These are phyloP conservation scores for Sebastes minor DNA, from an alignment of 2,797 vertebrate species.

Conservation along the genomic window DNA sequence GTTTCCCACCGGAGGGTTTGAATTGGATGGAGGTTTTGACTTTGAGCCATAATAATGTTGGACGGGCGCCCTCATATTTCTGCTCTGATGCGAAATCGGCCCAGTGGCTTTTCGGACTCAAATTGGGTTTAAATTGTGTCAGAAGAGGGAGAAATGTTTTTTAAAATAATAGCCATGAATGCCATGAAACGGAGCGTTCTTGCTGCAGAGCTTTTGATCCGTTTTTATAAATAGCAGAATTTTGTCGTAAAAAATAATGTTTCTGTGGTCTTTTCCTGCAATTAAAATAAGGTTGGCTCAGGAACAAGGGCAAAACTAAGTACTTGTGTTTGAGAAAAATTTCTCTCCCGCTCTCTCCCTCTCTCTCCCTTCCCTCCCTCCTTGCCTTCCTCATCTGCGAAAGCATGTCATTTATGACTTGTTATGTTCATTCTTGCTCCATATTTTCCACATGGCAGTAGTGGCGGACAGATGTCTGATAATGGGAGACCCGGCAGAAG, in stretches of 20 bases:
- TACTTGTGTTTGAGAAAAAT: slow-evolving; percentile 64
- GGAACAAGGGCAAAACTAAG: slow-evolving; percentile 75
- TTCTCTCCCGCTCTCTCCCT: slow-evolving; percentile 27
- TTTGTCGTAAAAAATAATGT: slow-evolving; percentile 79
- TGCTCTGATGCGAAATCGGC: slow-evolving; percentile 64
- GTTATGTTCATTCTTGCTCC: slow-evolving; percentile 67
- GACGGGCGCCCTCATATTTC: slow-evolving; percentile 63
- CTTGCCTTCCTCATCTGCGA: slow-evolving; percentile 47
- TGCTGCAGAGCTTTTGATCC: slow-evolving; percentile 72
- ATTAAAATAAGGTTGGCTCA: slow-evolving; percentile 78
- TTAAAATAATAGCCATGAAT: slow-evolving; percentile 66
- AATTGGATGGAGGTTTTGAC: slow-evolving; percentile 55
- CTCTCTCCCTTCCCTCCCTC: not conserved
- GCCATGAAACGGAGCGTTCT: slow-evolving; percentile 67
- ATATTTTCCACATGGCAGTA: slow-evolving; percentile 51
- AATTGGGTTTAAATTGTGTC: slow-evolving; percentile 72
- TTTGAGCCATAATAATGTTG: slow-evolving; percentile 60
- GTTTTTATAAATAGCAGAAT: slow-evolving; percentile 80
- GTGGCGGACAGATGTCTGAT: slow-evolving; percentile 64
- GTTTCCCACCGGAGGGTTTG: slow-evolving; percentile 46
- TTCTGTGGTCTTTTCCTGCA: slow-evolving; percentile 78
- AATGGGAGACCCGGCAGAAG: slow-evolving; percentile 46
- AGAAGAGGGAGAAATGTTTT: slow-evolving; percentile 66
- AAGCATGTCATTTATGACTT: slow-evolving; percentile 78
- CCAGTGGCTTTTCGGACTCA: slow-evolving; percentile 63